Conservation (phyloP, 2,797 vertebrate species). For the Xenops minutus region DNA sequence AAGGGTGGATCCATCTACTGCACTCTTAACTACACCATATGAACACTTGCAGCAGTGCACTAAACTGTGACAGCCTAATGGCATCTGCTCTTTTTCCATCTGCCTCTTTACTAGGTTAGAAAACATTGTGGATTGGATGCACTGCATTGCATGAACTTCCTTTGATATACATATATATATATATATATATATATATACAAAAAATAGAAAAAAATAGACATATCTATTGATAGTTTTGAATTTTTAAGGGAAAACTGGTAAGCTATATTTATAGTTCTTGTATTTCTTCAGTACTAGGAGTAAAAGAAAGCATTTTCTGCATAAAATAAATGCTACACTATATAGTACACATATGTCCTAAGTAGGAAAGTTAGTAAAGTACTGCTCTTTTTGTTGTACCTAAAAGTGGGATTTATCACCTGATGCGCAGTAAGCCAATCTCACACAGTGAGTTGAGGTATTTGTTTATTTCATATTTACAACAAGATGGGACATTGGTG, state of each 20-base stretch:
- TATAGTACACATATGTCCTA: too few relatives aligned
- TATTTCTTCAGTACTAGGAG: background rate
- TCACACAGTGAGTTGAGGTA: too few relatives aligned
- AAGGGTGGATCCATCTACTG: fast-evolving
- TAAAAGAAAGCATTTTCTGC: background rate
- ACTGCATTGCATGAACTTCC: background rate
- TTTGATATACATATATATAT: background rate
- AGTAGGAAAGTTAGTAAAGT: background rate
- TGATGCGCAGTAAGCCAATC: background rate
- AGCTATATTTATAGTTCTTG: background rate
- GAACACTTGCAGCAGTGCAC: background rate
- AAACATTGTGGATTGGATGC: background rate
- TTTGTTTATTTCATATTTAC: background rate
- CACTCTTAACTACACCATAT: background rate
- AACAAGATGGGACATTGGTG: background rate
- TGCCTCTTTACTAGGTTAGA: background rate
- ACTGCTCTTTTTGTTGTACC: background rate
- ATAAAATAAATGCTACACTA: background rate
- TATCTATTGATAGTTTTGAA: background rate
- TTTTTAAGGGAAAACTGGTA: background rate
- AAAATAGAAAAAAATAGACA: background rate
- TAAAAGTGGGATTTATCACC: background rate
- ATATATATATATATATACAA: background rate
- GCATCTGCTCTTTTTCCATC: background rate
- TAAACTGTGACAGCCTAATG: background rate